Base-by-base conservation (phyloP, 2,797 vertebrate genomes). In the Liparis tanakae region DNA sequence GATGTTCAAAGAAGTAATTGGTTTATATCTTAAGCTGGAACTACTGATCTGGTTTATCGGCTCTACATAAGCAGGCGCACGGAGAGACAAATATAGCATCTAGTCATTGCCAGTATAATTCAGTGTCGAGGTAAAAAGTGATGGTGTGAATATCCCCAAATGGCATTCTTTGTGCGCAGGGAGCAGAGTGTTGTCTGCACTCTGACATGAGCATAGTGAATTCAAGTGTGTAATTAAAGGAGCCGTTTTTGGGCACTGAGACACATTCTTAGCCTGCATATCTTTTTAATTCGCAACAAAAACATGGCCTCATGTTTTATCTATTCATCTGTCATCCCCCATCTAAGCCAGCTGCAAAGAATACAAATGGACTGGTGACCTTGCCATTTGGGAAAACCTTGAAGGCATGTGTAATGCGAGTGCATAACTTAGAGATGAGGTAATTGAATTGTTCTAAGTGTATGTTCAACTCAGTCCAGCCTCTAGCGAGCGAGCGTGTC, bases 361-460 rank as follows among this genome's bases (percentile, higher is more conserved):
- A 87, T 88, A 85, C 83, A 90, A 91, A 80, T 82, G 77, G 82
- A 85, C 78, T 56, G 70, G 69, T 81, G 85, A 80, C 76, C 87
- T 83, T 88, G 88, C 78, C 80, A 76, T 88, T 92, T 88, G 87
- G 87, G 86, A 85, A 85, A 87, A 78, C 70, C 58, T 81, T 79
- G 39, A 79, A 80, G 63, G 87, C 85, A 82, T 83, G 84, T 84
- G 87, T 88, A 88, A 91, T 85, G 56, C 74, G 88, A 92, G 62
- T 67, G 84, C 87, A 88, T 92, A 88, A 74, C 86, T 89, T 69
- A 87, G 76, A 65, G 67, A 81, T 92, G 89, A 92, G 82, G 80
- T 90, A 64, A 86, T 86, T 88, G 73, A 82, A 92, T 91, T 93
- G 88, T 92, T 92, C 82, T 80, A 82, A 85, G 85, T 84, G 75